Percentiles rank a stretch among this genome's conserved stretches.
phyloP scores from a whole-genome alignment of 2,888 invertebrate genomes.

The Chrysotoxum bicinctum region DNA sequence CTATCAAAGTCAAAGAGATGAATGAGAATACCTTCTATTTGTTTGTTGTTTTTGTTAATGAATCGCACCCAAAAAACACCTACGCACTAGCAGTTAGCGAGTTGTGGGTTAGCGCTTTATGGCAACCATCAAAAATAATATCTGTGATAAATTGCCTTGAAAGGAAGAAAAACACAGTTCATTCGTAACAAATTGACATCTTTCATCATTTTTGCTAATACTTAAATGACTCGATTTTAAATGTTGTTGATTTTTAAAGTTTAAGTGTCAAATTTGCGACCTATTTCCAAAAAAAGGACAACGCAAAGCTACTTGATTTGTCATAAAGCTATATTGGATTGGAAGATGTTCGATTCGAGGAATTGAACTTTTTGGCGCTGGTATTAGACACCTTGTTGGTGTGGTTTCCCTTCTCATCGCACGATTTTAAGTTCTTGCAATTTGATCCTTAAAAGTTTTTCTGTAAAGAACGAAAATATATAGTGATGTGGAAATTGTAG shows the following conservation, averaged over 20 bases:
- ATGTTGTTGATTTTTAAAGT: not conserved
- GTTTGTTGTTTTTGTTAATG: constrained; percentile 21
- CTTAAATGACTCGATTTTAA: constrained; percentile 22
- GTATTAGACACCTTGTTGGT: not conserved
- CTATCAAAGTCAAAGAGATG: constrained; percentile 37
- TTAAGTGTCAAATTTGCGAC: not conserved
- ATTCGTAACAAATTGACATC: constrained; percentile 35
- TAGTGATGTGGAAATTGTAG: not conserved
- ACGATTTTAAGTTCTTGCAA: not conserved
- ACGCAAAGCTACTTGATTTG: not conserved
- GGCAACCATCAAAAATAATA: not conserved
- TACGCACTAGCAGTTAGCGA: constrained; percentile 16
- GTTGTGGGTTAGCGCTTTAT: not conserved
- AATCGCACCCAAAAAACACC: constrained; percentile 49
- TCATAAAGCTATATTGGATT: not conserved
- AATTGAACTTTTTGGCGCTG: not conserved
- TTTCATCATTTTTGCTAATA: constrained; percentile 27
- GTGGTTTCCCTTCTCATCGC: not conserved
- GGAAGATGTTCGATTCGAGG: not conserved
- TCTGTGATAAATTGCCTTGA: not conserved
- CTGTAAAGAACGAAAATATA: no score
- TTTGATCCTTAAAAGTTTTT: no score
- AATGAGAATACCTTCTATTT: constrained; percentile 13
- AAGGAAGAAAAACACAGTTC: not conserved
- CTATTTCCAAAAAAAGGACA: not conserved